A percentile compares a stretch with the other conserved stretches of the same genome.
These are phyloP conservation scores for Myotis myotis DNA, from an alignment of 2,797 vertebrate species.

Conservation along the genomic window DNA sequence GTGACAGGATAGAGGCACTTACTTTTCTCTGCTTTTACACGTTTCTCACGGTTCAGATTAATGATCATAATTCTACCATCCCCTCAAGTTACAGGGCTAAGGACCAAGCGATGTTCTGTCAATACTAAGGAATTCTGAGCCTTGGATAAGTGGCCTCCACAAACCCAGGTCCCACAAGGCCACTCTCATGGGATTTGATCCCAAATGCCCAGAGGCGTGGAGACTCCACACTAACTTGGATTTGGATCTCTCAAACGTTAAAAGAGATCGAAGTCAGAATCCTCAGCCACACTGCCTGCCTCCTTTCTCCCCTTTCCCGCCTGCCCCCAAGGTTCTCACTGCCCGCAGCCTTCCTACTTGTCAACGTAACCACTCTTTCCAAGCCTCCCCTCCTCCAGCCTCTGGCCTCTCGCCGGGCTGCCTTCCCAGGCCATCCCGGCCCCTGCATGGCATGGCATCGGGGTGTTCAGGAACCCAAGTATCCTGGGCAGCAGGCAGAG, in stretches of 20 bases:
- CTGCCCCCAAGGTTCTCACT: neutral
- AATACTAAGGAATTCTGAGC: neutral
- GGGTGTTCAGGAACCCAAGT: neutral
- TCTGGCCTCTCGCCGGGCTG: neutral
- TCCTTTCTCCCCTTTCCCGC: neutral
- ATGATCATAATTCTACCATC: neutral
- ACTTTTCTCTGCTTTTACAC: neutral
- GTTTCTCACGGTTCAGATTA: neutral
- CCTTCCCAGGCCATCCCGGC: neutral
- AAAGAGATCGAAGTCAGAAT: neutral
- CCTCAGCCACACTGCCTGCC: too few relatives aligned
- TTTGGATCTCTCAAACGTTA: neutral
- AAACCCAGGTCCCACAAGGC: neutral
- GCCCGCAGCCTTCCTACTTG: neutral
- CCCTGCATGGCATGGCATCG: neutral
- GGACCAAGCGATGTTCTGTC: accelerated
- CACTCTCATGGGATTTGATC: neutral
- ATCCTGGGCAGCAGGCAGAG: neutral
- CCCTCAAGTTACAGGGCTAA: neutral
- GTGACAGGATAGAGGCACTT: neutral
- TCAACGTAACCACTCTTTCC: neutral
- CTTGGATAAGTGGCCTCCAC: neutral
- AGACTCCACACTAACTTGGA: neutral
- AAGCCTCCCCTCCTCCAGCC: neutral
- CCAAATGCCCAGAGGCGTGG: neutral